A percentile compares a stretch with the other conserved stretches of the same genome.
Evolutionary conservation across 2,888 invertebrate genomes (phyloP).

Genomic region (Tolmerus cingulatus): DNA sequence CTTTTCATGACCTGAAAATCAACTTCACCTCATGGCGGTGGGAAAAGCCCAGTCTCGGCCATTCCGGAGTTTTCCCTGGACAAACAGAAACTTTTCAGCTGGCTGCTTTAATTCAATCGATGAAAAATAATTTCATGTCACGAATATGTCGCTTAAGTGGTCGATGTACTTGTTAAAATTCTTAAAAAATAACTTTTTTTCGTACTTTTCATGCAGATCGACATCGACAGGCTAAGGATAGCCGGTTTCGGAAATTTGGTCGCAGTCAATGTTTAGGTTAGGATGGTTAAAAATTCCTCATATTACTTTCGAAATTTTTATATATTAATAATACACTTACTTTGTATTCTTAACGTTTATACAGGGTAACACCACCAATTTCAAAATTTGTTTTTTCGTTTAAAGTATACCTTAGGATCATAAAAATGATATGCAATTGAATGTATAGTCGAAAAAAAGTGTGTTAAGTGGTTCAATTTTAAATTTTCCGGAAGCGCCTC

Average conservation of each 20-base stretch:
- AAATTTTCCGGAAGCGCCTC: too few relatives aligned
- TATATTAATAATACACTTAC: too few relatives aligned
- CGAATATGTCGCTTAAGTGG: neutral
- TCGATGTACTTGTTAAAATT: neutral
- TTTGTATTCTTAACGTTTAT: too few relatives aligned
- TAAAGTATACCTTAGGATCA: too few relatives aligned
- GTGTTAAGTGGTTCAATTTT: too few relatives aligned
- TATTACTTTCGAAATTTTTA: too few relatives aligned
- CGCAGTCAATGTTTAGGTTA: neutral
- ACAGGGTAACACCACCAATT: too few relatives aligned
- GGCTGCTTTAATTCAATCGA: neutral
- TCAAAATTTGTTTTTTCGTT: too few relatives aligned
- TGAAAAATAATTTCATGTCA: neutral
- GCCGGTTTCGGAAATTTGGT: too few relatives aligned
- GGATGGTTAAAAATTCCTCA: too few relatives aligned
- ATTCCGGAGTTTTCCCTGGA: neutral
- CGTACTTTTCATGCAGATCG: neutral
- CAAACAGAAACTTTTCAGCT: neutral
- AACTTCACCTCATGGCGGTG: neutral
- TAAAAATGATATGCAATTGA: too few relatives aligned
- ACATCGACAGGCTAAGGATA: neutral
- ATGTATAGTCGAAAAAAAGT: too few relatives aligned
- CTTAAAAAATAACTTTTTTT: neutral
- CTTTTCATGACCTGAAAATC: neutral
- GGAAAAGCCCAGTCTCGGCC: neutral